These are phyloP conservation scores for Drosophila vallismaia DNA, from an alignment of 2,888 invertebrate species.

Conservation along the genomic window DNA sequence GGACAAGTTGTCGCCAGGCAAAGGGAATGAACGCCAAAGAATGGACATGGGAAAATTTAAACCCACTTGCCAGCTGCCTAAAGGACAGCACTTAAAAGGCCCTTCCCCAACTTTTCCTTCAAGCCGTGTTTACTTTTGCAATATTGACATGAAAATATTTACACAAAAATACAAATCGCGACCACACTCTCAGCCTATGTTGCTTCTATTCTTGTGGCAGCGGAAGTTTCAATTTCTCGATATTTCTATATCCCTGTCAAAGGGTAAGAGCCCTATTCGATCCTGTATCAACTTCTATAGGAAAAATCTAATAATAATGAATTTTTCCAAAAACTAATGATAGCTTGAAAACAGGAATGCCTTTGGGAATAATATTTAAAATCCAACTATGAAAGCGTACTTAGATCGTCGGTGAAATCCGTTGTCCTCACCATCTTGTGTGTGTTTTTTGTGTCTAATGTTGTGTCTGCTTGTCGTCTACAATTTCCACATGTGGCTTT, in stretches of 20 bases:
- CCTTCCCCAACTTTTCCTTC: slow-evolving; percentile 7
- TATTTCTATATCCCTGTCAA: neutral
- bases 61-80: slow-evolving; percentile 71
- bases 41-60: slow-evolving; percentile 72
- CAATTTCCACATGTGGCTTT: slow-evolving; percentile 54
- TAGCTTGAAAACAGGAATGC: no score
- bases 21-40: slow-evolving; percentile 11
- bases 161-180: slow-evolving; percentile 61
- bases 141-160: slow-evolving; percentile 77
- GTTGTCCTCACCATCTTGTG: neutral
- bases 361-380: neutral
- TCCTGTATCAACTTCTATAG: neutral
- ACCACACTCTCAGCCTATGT: neutral
- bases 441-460: slow-evolving; percentile 21
- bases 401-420: neutral
- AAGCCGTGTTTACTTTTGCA: slow-evolving; percentile 63
- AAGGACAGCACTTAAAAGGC: slow-evolving; percentile 62
- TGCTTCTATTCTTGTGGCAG: neutral
- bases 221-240: slow-evolving; percentile 10
- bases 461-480: slow-evolving; percentile 45
- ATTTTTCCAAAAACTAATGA: no score
- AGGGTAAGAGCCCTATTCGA: neutral
- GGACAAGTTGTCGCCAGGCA: slow-evolving; percentile 73
- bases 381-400: neutral
- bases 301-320: neutral